Base-by-base conservation (phyloP, 2,797 vertebrate species). In the Hyperoplus lanceolatus region DNA sequence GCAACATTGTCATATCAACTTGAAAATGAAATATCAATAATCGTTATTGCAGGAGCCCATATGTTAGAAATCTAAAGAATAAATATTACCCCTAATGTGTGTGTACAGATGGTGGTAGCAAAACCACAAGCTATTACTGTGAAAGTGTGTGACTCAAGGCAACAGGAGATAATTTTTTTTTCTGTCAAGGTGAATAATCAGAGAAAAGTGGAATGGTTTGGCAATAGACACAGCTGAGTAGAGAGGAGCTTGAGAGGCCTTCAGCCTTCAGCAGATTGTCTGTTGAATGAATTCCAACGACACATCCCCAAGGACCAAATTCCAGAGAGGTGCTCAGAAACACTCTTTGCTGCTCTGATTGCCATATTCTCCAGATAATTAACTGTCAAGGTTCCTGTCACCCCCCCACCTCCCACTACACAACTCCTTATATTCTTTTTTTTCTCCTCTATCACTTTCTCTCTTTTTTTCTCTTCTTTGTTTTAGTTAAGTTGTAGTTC, bases 351-450 rank as follows among this genome's bases (percentile, higher is more conserved):
- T 83, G 77, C 90, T 86, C 84, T 88, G 91, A 90, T 91, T 87
- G 90, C 83, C 87, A 86, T 86, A 90, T 91, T 87, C 88, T 88
- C 87, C 82, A 90, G 87, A 88, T 92, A 91, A 92, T 92, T 91
- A 90, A 87, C 91, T 92, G 87, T 90, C 89, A 90, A 89, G 90
- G 82, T 77, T 82, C 75, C 75, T 83, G 74, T 77, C 84, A 60
- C 53, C 53, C 48, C 53, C 5, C 63, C 55, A 42, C 43, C 15
- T 18, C 55, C 59, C 39, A 29, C 13, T 11, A 5, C 48, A 29
- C 46, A 39, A 15, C 50, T 15, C 29, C 13, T 54, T 42, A 14
- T 41, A n/a, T 54, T 54, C 51, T 18, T 53, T 18, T 64, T 13
- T 62, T 63, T 67, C 66, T 13, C 62, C 69, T 76, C 45, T 54